Base-by-base conservation (phyloP, 2,797 vertebrate genomes). In the Cyprinodon diabolis region DNA sequence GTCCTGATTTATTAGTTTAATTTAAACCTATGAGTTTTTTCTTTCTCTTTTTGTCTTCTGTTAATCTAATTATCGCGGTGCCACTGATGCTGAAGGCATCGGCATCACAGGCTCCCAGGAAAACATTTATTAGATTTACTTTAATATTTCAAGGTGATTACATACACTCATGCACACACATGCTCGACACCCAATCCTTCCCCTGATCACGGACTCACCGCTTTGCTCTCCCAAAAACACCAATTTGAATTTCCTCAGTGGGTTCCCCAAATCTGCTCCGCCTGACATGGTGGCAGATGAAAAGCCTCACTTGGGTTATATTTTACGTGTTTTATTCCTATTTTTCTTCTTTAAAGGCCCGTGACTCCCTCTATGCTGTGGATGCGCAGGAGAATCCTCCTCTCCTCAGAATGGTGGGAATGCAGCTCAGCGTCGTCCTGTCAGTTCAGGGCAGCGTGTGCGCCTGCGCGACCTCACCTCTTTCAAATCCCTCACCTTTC, bases 171-270 rank as follows among this genome's bases (percentile, higher is more conserved):
- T 80, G 76, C 67, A 75, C 67, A 75, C 68, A 77, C 84, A 91
- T 85, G 79, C 86, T 88, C 84, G 75, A 79, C 85, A 80, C 57
- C 84, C 67, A 85, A 86, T 56, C 72, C 73, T 69, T 60, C 71
- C 45, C 19, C 52, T 17, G 54, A 72, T 52, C 49, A 69, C 65
- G 79, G 86, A 96, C 96, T 97, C 90, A 97, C 96, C 96, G 94
- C 96, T 97, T 92, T 97, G 96, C 90, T 97, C 96, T 76, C 96
- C 96, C 89, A 97, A 93, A 95, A 97, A 97, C 35, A 97, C 96
- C 80, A 97, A 95, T 93, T 97, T 97, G 93, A 97, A 97, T 96
- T 97, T 97, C 91, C 96, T 95, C 93, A 97, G 94, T 84, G 96
- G 96, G 89, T 97, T 97, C 93, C 96, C 96, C 91, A 97, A 93